Conservation (phyloP, 2,113 vertebrate species). For the Tapirus terrestris region DNA sequence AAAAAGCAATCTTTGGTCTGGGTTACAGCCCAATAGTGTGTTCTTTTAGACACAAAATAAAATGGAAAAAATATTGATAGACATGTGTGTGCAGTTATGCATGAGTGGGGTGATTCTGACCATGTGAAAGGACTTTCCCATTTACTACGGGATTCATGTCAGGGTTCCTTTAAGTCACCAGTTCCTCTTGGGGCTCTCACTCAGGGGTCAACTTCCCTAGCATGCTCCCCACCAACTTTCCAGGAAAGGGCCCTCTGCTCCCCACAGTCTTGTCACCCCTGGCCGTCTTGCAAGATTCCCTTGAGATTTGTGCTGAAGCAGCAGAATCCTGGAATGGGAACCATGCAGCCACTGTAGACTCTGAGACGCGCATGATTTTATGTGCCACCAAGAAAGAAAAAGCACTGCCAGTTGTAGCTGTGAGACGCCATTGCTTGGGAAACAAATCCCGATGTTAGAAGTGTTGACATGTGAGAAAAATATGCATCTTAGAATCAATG, state of each 20-base stretch:
- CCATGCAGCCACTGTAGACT: accelerated
- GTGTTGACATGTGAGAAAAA: neutral
- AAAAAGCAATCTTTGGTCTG: neutral
- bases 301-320: neutral
- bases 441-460: neutral
- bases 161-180: neutral
- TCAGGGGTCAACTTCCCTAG: neutral
- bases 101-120: neutral
- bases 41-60: slow-evolving; percentile 35
- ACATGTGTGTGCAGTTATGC: neutral
- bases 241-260: neutral
- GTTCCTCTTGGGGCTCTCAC: neutral
- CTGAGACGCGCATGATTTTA: neutral
- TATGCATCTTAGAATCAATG: neutral
- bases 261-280: neutral
- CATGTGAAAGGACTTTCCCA: neutral
- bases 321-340: neutral
- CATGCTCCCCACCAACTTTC: neutral
- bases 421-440: neutral
- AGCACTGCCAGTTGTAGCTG: neutral
- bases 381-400: neutral
- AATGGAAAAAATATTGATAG: neutral
- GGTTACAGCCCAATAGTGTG: neutral
- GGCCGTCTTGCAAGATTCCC: neutral
- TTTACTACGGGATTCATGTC: neutral